These are phyloP conservation scores for Schizaphis graminum DNA, from an alignment of 2,888 invertebrate species.

Conservation along the genomic window DNA sequence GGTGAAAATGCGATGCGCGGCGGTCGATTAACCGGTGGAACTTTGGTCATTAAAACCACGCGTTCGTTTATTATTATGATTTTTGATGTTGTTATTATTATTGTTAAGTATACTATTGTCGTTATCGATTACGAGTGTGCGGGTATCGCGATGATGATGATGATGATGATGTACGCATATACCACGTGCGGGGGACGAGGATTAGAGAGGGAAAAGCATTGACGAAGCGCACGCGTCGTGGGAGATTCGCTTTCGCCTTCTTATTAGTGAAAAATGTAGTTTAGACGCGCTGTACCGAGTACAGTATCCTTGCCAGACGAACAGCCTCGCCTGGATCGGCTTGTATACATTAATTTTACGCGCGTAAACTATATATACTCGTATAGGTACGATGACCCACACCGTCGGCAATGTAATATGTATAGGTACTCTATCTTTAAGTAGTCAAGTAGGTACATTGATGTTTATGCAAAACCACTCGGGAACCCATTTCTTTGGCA, in stretches of 20 bases:
- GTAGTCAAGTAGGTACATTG: too few species aligned
- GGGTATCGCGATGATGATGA: too few species aligned
- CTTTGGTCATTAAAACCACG: background rate
- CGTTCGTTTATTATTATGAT: too few species aligned
- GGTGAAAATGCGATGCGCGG: constrained; percentile 27
- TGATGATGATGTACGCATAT: too few species aligned
- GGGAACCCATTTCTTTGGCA: background rate
- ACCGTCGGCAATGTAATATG: background rate
- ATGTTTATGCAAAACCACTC: background rate
- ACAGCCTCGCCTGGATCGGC: background rate
- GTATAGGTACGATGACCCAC: background rate
- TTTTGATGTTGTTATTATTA: too few species aligned
- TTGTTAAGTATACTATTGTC: too few species aligned
- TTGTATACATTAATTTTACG: background rate
- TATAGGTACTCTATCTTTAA: background rate
- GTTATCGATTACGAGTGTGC: too few species aligned
- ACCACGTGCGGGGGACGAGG: too few species aligned
- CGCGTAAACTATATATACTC: background rate
- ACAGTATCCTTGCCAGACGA: constrained; percentile 16
- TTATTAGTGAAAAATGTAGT: background rate
- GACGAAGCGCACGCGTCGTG: background rate
- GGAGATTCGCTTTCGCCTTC: constrained; percentile 42
- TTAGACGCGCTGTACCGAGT: constrained; percentile 32
- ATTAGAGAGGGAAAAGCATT: background rate
- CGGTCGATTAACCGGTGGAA: constrained; percentile 31